These are phyloP conservation scores for Netelia inedita DNA, from an alignment of 2,888 invertebrate genomes.

Conservation along the genomic window DNA sequence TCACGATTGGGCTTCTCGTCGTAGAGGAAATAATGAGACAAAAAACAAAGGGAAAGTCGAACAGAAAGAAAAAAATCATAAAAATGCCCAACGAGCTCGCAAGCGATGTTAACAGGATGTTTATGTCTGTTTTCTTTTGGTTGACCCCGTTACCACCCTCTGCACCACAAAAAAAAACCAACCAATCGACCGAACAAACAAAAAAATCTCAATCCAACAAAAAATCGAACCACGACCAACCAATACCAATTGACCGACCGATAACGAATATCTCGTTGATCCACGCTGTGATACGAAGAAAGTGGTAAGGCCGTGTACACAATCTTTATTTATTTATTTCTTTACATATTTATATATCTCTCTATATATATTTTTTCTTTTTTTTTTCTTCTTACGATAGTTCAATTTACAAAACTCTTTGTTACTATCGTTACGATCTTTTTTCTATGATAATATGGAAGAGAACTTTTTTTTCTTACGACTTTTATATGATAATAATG, in stretches of 20 bases:
- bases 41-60: not conserved
- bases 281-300: conserved; percentile 81
- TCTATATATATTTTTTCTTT: conserved; percentile 11
- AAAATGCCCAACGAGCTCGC: conserved; percentile 71
- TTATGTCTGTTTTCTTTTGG: conserved; percentile 79
- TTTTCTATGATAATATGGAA: conserved; percentile 28
- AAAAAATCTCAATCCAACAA: conserved; percentile 76
- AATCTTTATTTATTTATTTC: conserved; percentile 72
- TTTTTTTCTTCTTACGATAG: conserved; percentile 39
- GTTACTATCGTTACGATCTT: conserved; percentile 40
- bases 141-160: conserved; percentile 79
- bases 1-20: conserved; percentile 45
- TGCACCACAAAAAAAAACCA: conserved; percentile 70
- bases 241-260: conserved; percentile 77
- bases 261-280: conserved; percentile 78
- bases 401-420: conserved; percentile 33
- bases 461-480: conserved; percentile 23
- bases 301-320: conserved; percentile 79
- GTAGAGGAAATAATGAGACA: conserved; percentile 36
- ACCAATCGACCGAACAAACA: conserved; percentile 70
- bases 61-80: conserved; percentile 52
- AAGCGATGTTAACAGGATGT: conserved; percentile 80
- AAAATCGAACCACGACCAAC: conserved; percentile 76
- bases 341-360: conserved; percentile 28
- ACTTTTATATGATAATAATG: conserved; percentile 30